Percentiles rank a stretch among this genome's conserved stretches.
Evolutionary conservation across 2,113 vertebrate species (phyloP).

Genomic region (Chroicocephalus ridibundus): DNA sequence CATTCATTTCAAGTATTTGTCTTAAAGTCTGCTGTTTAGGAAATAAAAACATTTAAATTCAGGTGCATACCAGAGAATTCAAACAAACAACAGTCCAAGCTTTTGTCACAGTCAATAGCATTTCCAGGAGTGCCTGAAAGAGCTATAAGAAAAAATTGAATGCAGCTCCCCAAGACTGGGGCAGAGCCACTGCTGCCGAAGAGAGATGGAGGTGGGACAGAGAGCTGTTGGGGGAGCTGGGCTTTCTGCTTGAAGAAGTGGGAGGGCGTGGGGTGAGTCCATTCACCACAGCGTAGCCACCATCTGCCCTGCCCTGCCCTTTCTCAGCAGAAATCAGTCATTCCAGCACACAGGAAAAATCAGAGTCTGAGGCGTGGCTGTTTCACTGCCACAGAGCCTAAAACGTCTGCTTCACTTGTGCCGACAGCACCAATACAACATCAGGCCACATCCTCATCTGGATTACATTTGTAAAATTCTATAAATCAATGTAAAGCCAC

Average conservation of each 20-base stretch:
- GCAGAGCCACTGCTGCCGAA: background rate
- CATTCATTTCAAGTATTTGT: background rate
- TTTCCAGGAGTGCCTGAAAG: background rate
- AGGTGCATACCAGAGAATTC: background rate
- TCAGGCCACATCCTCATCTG: background rate
- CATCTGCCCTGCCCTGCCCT: background rate
- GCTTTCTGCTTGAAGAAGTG: background rate
- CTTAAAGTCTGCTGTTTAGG: background rate
- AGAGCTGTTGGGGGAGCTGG: fast-evolving
- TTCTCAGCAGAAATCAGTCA: background rate
- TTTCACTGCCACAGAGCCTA: fast-evolving
- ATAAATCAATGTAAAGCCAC: background rate
- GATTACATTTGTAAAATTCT: background rate
- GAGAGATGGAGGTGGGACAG: background rate
- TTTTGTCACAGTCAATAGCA: background rate
- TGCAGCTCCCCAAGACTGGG: background rate
- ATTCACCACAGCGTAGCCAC: background rate
- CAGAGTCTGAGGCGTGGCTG: background rate
- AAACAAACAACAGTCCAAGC: background rate
- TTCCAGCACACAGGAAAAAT: background rate
- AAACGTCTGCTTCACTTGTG: background rate
- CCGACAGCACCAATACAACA: background rate
- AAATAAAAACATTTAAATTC: background rate
- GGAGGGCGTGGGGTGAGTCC: fast-evolving
- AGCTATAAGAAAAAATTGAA: background rate